Base-by-base conservation (phyloP, 2,113 vertebrate species). In the Phalacrocorax carbo region DNA sequence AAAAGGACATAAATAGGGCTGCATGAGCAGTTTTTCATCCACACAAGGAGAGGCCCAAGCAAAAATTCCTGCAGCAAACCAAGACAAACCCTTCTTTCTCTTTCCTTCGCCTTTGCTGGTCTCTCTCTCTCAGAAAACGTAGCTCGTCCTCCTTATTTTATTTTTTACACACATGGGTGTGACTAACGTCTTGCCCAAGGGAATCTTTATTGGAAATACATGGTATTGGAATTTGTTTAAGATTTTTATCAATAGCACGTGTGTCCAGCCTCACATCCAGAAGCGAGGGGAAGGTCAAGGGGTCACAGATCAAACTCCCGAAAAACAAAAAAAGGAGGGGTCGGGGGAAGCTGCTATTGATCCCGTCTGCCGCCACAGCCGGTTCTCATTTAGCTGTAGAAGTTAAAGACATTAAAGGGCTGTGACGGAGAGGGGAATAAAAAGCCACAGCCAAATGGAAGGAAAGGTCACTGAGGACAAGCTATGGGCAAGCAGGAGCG, bases 221-320 rank as follows among this genome's bases (percentile, higher is more conserved):
- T 85, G 96, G 96, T 91, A 86, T 93, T 76, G 97, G 97, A 96
- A 96, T 97, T 76, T 85, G 95, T 96, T 97, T 96, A 96, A 97
- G 96, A 96, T 97, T 98, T 99, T 99, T 99, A 99, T 99, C 98
- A 99, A 99, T 99, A 99, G 99, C 99, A 99, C 98, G 98, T 99
- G 99, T 99, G 98, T 97, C 96, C 86, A 22, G 54, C 92, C 95
- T 94, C 84, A 83, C 75, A 95, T 95, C 96, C 93, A 91, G 95
- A 96, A 97, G 96, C 97, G 93, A 93, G 96, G 94, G 96, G 97
- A 93, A 97, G 98, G 98, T 98, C 99, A 97, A 88, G 38, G 98
- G 98, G 98, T 98, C 97, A 94, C 94, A 55, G 96, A 96, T 95
- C 96, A 76, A 93, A 95, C 97, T 76, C 90, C 89, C 88, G 79